Conservation (phyloP, 2,113 vertebrate genomes). For the Scomber scombrus region DNA sequence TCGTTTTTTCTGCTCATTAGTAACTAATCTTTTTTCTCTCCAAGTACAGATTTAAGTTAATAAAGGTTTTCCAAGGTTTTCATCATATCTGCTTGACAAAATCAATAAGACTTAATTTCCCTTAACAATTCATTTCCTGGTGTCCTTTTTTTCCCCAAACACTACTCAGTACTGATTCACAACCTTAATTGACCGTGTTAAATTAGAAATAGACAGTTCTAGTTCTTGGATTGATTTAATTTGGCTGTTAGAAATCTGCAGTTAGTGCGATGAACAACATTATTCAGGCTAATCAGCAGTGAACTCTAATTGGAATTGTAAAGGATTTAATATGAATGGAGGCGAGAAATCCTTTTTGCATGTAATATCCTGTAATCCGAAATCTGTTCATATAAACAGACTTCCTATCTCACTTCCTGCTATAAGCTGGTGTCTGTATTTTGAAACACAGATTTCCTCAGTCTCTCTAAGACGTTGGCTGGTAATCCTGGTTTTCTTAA, state of each 20-base stretch:
- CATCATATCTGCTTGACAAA: constrained; percentile 13
- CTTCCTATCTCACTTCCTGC: neutral
- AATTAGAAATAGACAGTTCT: neutral
- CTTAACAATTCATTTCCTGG: neutral
- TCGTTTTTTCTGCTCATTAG: neutral
- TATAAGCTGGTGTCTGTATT: neutral
- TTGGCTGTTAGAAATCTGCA: constrained; percentile 6
- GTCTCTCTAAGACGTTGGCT: neutral
- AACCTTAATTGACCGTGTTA: neutral
- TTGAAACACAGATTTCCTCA: neutral
- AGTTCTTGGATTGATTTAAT: constrained; percentile 8
- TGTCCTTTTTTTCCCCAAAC: neutral
- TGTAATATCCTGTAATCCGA: constrained; percentile 18
- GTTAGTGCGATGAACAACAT: neutral
- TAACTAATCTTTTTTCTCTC: neutral
- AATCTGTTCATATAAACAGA: neutral
- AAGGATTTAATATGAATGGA: constrained; percentile 15
- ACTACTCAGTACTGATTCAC: neutral
- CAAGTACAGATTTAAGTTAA: neutral
- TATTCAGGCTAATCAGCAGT: neutral
- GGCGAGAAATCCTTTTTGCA: neutral
- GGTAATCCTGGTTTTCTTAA: neutral
- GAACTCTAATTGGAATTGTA: neutral
- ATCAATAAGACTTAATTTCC: constrained; percentile 25
- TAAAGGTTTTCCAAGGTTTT: neutral